These are phyloP conservation scores for Pluvianellus socialis DNA, from an alignment of 2,113 vertebrate species.

Conservation along the genomic window DNA sequence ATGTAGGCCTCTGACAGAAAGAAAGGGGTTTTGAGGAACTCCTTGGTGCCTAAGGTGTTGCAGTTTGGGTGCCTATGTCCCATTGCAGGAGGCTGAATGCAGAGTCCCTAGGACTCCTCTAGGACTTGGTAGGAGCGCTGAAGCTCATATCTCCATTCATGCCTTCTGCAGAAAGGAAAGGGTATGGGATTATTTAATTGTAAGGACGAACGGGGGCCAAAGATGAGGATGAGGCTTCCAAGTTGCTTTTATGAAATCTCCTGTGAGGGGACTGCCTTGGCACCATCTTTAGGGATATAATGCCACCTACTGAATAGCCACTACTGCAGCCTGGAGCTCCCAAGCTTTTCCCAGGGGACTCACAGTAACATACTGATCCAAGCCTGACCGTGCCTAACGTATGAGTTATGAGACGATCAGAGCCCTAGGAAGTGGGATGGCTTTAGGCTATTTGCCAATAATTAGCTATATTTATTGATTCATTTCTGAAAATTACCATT, in stretches of 20 bases:
- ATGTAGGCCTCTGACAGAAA: not conserved
- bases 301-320: constrained; percentile 57
- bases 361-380: not conserved
- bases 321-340: not conserved
- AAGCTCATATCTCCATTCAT: fast-evolving
- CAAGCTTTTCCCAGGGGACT: not conserved
- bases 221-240: not conserved
- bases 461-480: not conserved
- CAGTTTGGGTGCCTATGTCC: not conserved
- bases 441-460: not conserved
- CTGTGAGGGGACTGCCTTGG: fast-evolving
- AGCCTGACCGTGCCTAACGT: not conserved
- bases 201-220: not conserved
- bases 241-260: not conserved
- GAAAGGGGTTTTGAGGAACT: not conserved
- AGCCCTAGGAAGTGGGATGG: not conserved
- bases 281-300: constrained; percentile 21
- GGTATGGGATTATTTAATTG: fast-evolving
- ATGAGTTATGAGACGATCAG: not conserved
- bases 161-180: not conserved
- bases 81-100: not conserved
- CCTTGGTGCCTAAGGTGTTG: not conserved
- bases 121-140: fast-evolving
- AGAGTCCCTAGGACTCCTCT: too few species aligned
- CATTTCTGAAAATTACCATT: not conserved